phyloP scores from a whole-genome alignment of 2,888 invertebrate species.

The Platycheirus albimanus region DNA sequence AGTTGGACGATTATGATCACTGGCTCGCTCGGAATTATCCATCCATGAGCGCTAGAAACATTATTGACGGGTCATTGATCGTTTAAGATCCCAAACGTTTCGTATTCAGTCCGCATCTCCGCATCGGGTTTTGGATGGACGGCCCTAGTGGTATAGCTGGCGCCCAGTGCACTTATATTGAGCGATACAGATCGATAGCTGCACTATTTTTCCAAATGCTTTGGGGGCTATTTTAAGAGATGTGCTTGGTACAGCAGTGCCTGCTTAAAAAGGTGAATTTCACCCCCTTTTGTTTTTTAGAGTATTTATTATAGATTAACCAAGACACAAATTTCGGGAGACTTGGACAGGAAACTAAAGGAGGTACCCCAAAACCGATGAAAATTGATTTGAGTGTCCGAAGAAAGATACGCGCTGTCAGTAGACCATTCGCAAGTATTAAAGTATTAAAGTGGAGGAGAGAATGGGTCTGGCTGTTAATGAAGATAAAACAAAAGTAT shows the following conservation, averaged over 20 bases:
- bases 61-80: conserved; percentile 67
- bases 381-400: no score
- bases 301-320: no score
- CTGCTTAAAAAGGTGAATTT: conserved; percentile 25
- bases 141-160: conserved; percentile 32
- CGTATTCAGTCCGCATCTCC: background rate
- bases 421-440: no score
- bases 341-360: no score
- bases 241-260: conserved; percentile 2
- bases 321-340: no score
- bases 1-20: conserved; percentile 51
- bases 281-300: no score
- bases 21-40: conserved; percentile 54
- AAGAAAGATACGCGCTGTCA: no score
- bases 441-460: no score
- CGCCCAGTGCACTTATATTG: conserved; percentile 61
- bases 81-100: conserved; percentile 49
- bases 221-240: conserved; percentile 58
- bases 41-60: conserved; percentile 47
- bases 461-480: no score
- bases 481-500: no score
- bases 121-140: background rate
- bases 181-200: conserved; percentile 52
- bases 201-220: conserved; percentile 41
- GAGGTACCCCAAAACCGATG: no score